Conservation (phyloP, 2,888 invertebrate genomes). For the Helobdella robusta region DNA sequence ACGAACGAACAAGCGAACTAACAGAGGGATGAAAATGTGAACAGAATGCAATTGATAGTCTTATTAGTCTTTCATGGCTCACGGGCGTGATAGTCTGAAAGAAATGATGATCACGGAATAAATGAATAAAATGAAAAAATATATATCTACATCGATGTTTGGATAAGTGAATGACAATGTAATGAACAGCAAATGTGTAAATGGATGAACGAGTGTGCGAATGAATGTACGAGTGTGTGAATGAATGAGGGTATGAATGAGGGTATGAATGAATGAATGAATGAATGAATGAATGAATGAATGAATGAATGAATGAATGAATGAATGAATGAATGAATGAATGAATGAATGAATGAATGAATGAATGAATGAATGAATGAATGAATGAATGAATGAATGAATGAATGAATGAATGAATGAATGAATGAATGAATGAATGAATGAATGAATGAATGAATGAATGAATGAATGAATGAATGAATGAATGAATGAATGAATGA, state of each 20-base stretch:
- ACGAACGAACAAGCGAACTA: too few species aligned
- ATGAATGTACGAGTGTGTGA: neutral
- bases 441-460: too few species aligned
- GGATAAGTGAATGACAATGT: neutral
- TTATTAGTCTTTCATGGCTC: too few species aligned
- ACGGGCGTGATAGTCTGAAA: neutral
- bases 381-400: too few species aligned
- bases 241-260: constrained; percentile 2
- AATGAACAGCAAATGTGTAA: neutral
- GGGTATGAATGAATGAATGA: neutral
- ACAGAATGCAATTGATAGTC: too few species aligned
- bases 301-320: neutral
- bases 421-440: too few species aligned
- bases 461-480: too few species aligned
- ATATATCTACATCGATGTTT: neutral
- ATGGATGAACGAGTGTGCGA: neutral
- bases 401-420: too few species aligned
- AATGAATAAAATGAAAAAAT: neutral
- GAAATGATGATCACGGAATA: neutral
- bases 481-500: too few species aligned
- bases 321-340: neutral
- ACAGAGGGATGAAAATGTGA: neutral
- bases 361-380: too few species aligned
- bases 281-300: neutral
- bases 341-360: too few species aligned